Evolutionary conservation across 2,113 vertebrate species (phyloP), one percentile per base, ranked within the genome.

Genomic region (Colinus virginianus): DNA sequence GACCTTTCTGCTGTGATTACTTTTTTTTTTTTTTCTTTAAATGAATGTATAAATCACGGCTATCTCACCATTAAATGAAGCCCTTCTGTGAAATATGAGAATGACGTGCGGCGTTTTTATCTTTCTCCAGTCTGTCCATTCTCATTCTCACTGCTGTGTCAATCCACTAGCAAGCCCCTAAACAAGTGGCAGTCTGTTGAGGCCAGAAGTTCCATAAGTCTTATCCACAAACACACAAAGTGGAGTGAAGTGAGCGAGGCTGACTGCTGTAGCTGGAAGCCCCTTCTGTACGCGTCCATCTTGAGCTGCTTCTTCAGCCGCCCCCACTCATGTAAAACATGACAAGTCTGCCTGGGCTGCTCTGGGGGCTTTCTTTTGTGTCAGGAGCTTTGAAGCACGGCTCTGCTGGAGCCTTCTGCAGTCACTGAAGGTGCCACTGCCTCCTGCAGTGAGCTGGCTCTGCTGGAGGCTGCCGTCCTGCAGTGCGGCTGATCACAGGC

Each of bases 11-110:
- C 43, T 75, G 45, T 90, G 81, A 94, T 94, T 93, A 38, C 43
- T 3, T 84, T 87, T 93, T 90, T 87, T 93, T 90, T 84, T 89
- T 83, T 23, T 84, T 89, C 79, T 23, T 40, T 40, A 40, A 93
- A 93, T 94, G 64, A 90, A 80, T 71, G n/a, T 85, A 79, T 96
- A 95, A 96, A 94, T 94, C 93, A 91, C 17, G n/a, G 43, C 7
- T 92, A 19, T 87, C 94, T 89, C 77, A 68, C 46, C 56, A 43
- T 87, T 91, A 85, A n/a, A n/a, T 87, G 23, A 45, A 70, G 28
- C 46, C n/a, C 20, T 80, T 70, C 56, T 91, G 9, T 95, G 84
- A 95, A 91, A 87, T 63, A 70, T 0, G 43, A 83, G 56, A 40
- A 71, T 0, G 0, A 40, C 9, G 51, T 75, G 82, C 76, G 83